Conservation (phyloP, 2,888 invertebrate genomes). For the Neoitamus cyanurus region DNA sequence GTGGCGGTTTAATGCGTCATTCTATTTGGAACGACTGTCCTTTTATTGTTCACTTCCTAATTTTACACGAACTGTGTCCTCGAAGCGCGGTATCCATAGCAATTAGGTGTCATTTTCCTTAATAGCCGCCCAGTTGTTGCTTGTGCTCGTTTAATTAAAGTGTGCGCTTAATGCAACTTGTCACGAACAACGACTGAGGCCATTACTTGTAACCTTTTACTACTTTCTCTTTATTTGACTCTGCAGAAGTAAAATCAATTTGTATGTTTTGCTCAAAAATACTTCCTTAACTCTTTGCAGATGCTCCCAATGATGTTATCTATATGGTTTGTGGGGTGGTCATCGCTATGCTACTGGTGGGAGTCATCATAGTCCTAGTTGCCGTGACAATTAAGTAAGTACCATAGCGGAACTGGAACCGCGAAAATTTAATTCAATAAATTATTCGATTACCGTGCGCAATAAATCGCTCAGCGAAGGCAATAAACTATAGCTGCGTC, state of each 20-base stretch:
- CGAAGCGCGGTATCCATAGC: background rate
- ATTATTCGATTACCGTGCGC: background rate
- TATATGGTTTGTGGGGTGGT: conserved; percentile 87
- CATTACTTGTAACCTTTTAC: background rate
- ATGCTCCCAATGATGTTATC: conserved; percentile 84
- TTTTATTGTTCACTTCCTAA: background rate
- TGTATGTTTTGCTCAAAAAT: background rate
- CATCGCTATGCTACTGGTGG: conserved; percentile 85
- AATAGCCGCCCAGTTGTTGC: background rate
- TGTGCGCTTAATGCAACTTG: background rate
- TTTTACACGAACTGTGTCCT: background rate
- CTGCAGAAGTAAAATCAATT: background rate
- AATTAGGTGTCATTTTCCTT: conserved; percentile 1
- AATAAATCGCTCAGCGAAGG: background rate
- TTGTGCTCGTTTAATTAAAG: background rate
- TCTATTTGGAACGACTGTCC: background rate
- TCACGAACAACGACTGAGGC: background rate
- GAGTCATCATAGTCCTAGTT: conserved; percentile 81
- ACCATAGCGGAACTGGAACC: background rate
- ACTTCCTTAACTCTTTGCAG: conserved; percentile 69
- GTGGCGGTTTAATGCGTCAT: background rate
- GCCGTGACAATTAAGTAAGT: conserved; percentile 84
- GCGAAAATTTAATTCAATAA: background rate
- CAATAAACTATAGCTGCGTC: background rate
- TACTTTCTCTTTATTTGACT: background rate